These are phyloP conservation scores for Cataglyphis livida DNA, from an alignment of 2,888 invertebrate species.

Conservation along the genomic window DNA sequence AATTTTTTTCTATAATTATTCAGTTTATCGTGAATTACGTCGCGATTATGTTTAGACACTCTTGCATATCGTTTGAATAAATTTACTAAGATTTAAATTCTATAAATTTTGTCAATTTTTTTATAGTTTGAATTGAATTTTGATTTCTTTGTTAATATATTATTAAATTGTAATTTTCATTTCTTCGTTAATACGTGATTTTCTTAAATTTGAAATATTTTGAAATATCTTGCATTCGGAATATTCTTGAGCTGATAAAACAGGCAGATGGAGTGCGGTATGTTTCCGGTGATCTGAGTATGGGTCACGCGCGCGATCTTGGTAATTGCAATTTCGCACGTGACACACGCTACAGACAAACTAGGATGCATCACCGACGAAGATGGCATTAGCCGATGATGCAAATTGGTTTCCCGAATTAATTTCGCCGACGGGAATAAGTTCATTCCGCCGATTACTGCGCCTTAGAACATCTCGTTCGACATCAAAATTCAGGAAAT, in stretches of 20 bases:
- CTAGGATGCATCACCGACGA: constrained; percentile 67
- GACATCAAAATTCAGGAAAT: constrained; percentile 64
- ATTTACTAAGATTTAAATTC: neutral
- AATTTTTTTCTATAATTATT: neutral
- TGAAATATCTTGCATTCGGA: too few species aligned
- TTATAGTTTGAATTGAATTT: neutral
- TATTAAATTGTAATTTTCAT: neutral
- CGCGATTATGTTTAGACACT: neutral
- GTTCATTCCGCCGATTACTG: constrained; percentile 57
- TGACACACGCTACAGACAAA: constrained; percentile 60
- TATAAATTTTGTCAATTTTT: neutral
- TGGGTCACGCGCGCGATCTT: constrained; percentile 49
- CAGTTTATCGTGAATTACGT: neutral
- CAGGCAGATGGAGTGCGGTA: neutral
- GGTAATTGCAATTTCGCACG: constrained; percentile 70
- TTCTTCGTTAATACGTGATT: neutral
- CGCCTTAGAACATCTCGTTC: constrained; percentile 39
- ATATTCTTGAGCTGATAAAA: neutral
- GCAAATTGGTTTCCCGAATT: constrained; percentile 74
- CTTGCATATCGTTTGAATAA: neutral
- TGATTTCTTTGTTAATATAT: constrained; percentile 1
- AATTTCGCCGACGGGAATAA: constrained; percentile 68
- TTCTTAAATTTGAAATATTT: neutral
- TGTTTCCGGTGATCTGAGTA: constrained; percentile 17
- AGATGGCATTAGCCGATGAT: constrained; percentile 66